Base-by-base conservation (phyloP, 1,140 invertebrate species). In the Achatina immaculata region DNA sequence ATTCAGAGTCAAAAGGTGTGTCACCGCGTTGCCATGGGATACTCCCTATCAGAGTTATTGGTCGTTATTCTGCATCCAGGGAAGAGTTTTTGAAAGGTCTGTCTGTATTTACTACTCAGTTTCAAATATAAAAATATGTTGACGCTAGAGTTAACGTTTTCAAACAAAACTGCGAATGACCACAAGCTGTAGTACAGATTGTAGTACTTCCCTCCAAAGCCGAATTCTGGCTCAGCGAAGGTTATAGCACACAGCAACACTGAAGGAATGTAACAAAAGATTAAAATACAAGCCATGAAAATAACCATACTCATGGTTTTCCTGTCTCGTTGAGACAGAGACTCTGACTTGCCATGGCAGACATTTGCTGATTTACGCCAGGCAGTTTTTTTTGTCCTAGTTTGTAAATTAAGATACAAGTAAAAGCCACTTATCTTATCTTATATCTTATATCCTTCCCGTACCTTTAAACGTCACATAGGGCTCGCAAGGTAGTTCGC, bases 101-200 rank as follows among this genome's bases (percentile, higher is more conserved):
- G 2, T 16, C 58, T 62, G 31, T 31, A 62, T 6, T 62, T 62
- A 3, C n/a, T 31, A 16, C 58, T 62, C 58, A 62, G 28, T 31
- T 62, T 62, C 3, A 62, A 16, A 16, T 62, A 62, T 28, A 62
- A 31, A 28, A 62, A 62, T 14, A 62, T 62, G 31, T 62, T 62
- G 1, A 31, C n/a, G 28, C 58, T 62, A 31, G 58, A 62, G 21
- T 62, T 62, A 9, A 62, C 31, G 1, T n/a, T 62, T 19, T 62
- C 58, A 62, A 62, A 62, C 21, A 62, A 62, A 21, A 62, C 6
- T 62, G n/a, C 58, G n/a, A 62, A 62, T 31, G 58, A 62, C 58
- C 58, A 62, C 58, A 31, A 14, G 58, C 6, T 16, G 28, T 6
- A 62, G 28, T 1, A 21, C 31, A 62, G 31, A 31, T 62, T 62